Evolutionary conservation across 2,797 vertebrate genomes (phyloP), one percentile per base, ranked within the genome.

Genomic region (Taenioides sp.): DNA sequence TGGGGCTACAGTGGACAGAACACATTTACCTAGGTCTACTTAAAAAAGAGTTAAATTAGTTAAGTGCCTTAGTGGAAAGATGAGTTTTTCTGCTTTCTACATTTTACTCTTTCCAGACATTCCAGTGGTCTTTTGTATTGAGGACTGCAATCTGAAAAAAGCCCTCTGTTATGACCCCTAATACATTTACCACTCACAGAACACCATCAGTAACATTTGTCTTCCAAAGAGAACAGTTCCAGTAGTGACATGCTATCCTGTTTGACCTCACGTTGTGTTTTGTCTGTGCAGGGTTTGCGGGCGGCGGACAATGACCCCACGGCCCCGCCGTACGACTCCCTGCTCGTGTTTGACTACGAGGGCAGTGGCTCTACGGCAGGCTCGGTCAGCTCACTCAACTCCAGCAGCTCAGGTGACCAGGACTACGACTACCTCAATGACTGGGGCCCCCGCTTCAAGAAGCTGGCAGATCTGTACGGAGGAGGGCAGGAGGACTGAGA

Each of bases 391-490:
- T 98, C 98, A 7, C 96, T 99, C 80, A 94, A 96, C 93, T 98
- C 97, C 61, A 96, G 95, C 90, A 97, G 96, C 94, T 97, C 97
- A 1, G 97, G 95, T 34, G 96, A 98, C 89, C 98, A 99, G 86
- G 97, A 98, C 93, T 99, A 99, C 50, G 96, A 97, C 88, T 99
- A 97, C 93, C 96, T 99, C 86, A 98, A 96, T 63, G 96, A 99
- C 93, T 99, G 98, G 97, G 98, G 98, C 17, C 98, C 98, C 23
- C 93, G 97, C 76, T 99, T 99, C 94, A 97, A 96, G 96, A 99
- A 99, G 92, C 94, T 99, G 91, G 97, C 98, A 0, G 98, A 99
- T 94, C 97, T 99, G 92, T 99, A 99, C 0, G 97, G 97, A 5
- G 97, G 97, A 60, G 95, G 96, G 18, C 95, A 97, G 31, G 97